A percentile compares a stretch with the other conserved stretches of the same genome.
Evolutionary conservation across 2,797 vertebrate genomes (phyloP).

Genomic region (Karalla daura): DNA sequence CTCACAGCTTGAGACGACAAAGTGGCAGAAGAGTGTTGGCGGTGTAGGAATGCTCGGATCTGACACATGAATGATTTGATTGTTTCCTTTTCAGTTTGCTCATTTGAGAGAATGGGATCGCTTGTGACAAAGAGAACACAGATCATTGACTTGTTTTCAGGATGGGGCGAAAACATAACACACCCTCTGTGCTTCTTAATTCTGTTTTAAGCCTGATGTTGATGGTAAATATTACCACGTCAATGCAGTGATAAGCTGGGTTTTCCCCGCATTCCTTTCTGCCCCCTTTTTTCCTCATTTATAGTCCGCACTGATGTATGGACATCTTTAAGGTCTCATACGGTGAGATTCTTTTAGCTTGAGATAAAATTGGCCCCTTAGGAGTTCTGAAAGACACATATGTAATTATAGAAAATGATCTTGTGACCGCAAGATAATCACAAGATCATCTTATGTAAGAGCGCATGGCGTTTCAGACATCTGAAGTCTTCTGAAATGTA

Average conservation of each 20-base stretch:
- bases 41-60: constrained; percentile 60
- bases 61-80: constrained; percentile 77
- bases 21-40: constrained; percentile 68
- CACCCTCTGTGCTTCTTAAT: not conserved
- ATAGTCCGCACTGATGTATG: not conserved
- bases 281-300: not conserved
- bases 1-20: constrained; percentile 28
- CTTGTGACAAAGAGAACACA: constrained; percentile 19
- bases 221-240: constrained; percentile 25
- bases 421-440: too few relatives aligned
- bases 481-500: too few relatives aligned
- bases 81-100: constrained; percentile 66
- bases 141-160: constrained; percentile 33
- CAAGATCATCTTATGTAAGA: too few relatives aligned
- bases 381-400: too few relatives aligned
- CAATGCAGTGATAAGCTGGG: constrained; percentile 7
- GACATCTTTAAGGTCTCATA: too few relatives aligned
- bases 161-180: constrained; percentile 7
- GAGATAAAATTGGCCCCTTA: too few relatives aligned
- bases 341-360: too few relatives aligned
- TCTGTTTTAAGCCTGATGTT: constrained; percentile 21
- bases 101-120: constrained; percentile 30
- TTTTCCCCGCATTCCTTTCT: not conserved
- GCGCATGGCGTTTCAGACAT: too few relatives aligned
- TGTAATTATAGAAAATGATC: too few relatives aligned